These are phyloP conservation scores for Formica selysi DNA, from an alignment of 1,140 invertebrate species.

Conservation along the genomic window DNA sequence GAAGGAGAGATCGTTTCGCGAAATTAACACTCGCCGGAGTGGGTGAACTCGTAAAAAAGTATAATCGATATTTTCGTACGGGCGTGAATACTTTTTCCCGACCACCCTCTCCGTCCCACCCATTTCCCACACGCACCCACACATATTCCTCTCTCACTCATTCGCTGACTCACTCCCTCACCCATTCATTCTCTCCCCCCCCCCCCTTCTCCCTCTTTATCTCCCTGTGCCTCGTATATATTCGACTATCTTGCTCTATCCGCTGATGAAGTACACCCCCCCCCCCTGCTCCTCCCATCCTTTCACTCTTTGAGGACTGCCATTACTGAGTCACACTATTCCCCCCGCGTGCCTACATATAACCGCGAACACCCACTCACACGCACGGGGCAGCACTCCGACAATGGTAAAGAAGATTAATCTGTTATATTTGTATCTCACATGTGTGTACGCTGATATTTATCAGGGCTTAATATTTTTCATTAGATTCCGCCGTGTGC, in stretches of 20 bases:
- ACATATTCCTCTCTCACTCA: conserved; percentile 1
- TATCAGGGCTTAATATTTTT: conserved; percentile 73
- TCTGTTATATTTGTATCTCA: conserved; percentile 69
- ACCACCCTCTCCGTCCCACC: background rate
- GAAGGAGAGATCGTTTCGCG: conserved; percentile 73
- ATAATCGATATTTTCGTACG: conserved; percentile 81
- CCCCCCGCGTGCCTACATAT: conserved; percentile 1
- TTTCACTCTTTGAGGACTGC: conserved; percentile 42
- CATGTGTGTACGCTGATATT: conserved; percentile 35
- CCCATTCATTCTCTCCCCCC: conserved; percentile 36
- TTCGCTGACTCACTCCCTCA: conserved; percentile 44
- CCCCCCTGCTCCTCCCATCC: background rate
- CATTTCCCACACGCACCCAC: background rate
- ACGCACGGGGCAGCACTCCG: background rate
- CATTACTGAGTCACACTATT: conserved; percentile 61
- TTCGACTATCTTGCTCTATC: conserved; percentile 21
- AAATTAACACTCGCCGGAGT: conserved; percentile 76
- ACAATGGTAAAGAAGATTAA: conserved; percentile 69
- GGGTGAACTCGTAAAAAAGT: conserved; percentile 76
- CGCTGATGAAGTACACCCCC: conserved; percentile 28
- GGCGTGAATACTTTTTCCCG: conserved; percentile 72
- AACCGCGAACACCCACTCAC: background rate
- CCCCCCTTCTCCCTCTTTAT: conserved; percentile 31
- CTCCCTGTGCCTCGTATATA: background rate
- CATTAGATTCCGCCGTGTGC: conserved; percentile 63